Evolutionary conservation across 2,888 invertebrate genomes (phyloP).

Genomic region (Lycia hirtaria): DNA sequence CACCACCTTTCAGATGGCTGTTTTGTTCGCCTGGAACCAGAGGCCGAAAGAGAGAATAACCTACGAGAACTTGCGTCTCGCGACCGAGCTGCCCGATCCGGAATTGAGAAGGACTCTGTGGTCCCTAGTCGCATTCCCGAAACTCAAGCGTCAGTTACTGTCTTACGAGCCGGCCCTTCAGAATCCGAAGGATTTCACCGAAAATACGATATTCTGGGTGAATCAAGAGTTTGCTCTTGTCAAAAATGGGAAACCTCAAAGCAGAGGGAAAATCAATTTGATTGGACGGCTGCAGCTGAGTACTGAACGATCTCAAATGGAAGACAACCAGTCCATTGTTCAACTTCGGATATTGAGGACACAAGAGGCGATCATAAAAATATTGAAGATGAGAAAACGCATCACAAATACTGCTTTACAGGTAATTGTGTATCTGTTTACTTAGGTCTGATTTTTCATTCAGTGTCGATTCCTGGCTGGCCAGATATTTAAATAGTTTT

Average conservation of each 20-base stretch:
- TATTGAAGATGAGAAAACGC: constrained; percentile 98
- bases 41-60: constrained; percentile 95
- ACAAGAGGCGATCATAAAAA: constrained; percentile 99
- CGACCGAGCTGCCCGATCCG: constrained; percentile 98
- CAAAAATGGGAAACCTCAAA: constrained; percentile 97
- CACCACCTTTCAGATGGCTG: constrained; percentile 99
- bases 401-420: constrained; percentile 97
- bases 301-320: constrained; percentile 97
- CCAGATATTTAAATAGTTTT: too few relatives aligned
- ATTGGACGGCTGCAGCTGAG: constrained; percentile 98
- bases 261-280: constrained; percentile 97
- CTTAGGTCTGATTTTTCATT: too few relatives aligned
- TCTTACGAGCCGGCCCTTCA: constrained; percentile 92
- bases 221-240: constrained; percentile 98
- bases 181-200: constrained; percentile 96
- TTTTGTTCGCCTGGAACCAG: constrained; percentile 99
- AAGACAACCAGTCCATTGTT: constrained; percentile 99
- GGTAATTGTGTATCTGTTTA: constrained; percentile 58
- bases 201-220: constrained; percentile 97
- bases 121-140: constrained; percentile 98
- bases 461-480: too few relatives aligned
- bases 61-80: constrained; percentile 98
- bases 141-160: constrained; percentile 96
- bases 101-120: constrained; percentile 97
- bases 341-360: constrained; percentile 96